A percentile compares a stretch with the other conserved stretches of the same genome.
These are phyloP conservation scores for Tetrao urogallus DNA, from an alignment of 2,113 vertebrate species.

Conservation along the genomic window DNA sequence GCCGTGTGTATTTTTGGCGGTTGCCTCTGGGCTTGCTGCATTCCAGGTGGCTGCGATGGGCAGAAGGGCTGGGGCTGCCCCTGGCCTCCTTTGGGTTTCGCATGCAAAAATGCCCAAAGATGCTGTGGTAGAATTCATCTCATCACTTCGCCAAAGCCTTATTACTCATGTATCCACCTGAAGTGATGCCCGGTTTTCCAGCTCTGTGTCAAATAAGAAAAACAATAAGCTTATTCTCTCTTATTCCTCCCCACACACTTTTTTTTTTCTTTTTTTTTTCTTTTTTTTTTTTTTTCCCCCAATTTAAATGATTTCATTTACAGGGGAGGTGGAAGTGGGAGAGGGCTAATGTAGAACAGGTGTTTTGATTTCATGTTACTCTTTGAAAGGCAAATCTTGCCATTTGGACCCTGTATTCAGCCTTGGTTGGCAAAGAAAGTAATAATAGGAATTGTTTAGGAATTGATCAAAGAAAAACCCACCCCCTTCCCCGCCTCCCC, in stretches of 20 bases:
- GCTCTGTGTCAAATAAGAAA: background rate
- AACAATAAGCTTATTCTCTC: slow-evolving; percentile 4
- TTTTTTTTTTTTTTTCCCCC: background rate
- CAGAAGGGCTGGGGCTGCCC: background rate
- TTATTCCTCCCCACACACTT: background rate
- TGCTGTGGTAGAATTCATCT: background rate
- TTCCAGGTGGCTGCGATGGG: rapidly evolving
- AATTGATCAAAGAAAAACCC: slow-evolving; percentile 46
- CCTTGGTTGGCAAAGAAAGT: slow-evolving; percentile 1
- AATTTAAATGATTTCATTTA: slow-evolving; percentile 66
- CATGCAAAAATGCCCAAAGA: background rate
- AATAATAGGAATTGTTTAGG: slow-evolving; percentile 48
- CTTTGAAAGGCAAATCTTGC: slow-evolving; percentile 41
- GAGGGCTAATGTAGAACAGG: slow-evolving; percentile 64
- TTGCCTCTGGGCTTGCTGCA: background rate
- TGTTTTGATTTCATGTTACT: slow-evolving; percentile 31
- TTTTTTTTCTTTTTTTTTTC: background rate
- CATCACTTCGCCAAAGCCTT: rapidly evolving
- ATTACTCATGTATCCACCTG: background rate
- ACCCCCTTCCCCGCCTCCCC: slow-evolving; percentile 12
- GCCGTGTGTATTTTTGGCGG: rapidly evolving
- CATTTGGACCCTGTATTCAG: background rate
- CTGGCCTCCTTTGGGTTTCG: background rate
- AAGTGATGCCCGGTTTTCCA: background rate
- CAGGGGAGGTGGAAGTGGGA: slow-evolving; percentile 45